phyloP scores from a whole-genome alignment of 2,113 vertebrate species.

The Archocentrus centrarchus region DNA sequence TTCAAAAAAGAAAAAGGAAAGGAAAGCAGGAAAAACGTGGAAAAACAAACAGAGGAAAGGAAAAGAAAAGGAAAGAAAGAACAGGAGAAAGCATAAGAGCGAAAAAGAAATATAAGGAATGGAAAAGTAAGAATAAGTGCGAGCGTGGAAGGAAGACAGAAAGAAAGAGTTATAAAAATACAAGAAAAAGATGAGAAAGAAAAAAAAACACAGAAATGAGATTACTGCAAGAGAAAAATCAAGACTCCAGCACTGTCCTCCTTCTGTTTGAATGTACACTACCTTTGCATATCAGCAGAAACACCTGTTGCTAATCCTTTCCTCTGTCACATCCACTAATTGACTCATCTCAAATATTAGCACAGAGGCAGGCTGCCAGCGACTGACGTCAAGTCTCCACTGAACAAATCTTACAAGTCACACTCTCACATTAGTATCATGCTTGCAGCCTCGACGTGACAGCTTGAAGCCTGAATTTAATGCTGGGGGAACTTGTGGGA shows the following conservation, averaged over 20 bases:
- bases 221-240: not conserved
- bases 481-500: constrained; percentile 1
- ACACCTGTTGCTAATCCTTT: constrained; percentile 51
- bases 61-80: not conserved
- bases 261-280: not conserved
- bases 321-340: constrained; percentile 49
- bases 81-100: not conserved
- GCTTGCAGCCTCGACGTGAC: constrained; percentile 36
- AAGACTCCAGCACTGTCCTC: not conserved
- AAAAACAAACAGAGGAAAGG: not conserved
- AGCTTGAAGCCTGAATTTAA: constrained; percentile 44
- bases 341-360: constrained; percentile 46
- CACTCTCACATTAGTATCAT: constrained; percentile 50
- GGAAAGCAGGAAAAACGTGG: not conserved
- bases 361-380: constrained; percentile 11
- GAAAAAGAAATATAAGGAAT: not conserved
- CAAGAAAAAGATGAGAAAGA: not conserved
- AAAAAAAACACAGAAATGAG: not conserved
- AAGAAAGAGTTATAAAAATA: not conserved
- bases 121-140: not conserved
- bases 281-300: constrained; percentile 31
- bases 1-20: not conserved
- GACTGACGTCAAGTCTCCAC: constrained; percentile 20
- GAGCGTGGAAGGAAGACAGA: not conserved
- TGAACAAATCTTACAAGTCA: constrained; percentile 25